These are phyloP conservation scores for Acanthococcus lagerstroemiae DNA, from an alignment of 2,888 invertebrate genomes.

Conservation along the genomic window DNA sequence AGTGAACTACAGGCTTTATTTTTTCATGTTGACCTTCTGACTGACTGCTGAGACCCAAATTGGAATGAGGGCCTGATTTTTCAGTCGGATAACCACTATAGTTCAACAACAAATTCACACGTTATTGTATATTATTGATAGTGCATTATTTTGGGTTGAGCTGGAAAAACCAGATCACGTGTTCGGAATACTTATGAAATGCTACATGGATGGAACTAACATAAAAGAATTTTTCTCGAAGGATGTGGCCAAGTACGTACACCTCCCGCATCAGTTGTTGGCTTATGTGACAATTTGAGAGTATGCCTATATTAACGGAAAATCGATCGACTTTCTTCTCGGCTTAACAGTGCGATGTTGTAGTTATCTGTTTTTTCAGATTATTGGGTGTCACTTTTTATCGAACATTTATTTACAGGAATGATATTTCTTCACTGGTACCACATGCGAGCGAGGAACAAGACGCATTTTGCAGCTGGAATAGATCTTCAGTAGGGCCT, in stretches of 20 bases:
- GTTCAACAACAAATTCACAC: too few relatives aligned
- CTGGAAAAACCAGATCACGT: slow-evolving; percentile 46
- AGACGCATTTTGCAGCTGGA: slow-evolving; percentile 28
- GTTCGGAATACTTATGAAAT: slow-evolving; percentile 53
- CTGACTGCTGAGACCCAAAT: too few relatives aligned
- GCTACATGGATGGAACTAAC: slow-evolving; percentile 49
- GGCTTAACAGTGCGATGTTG: too few relatives aligned
- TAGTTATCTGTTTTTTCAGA: too few relatives aligned
- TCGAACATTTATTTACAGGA: slow-evolving; percentile 7
- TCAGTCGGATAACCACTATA: too few relatives aligned
- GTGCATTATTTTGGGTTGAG: slow-evolving; percentile 69
- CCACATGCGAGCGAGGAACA: slow-evolving; percentile 8
- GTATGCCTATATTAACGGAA: not conserved
- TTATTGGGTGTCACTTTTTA: too few relatives aligned
- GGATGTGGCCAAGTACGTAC: slow-evolving; percentile 12
- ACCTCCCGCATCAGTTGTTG: not conserved
- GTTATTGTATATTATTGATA: slow-evolving; percentile 12
- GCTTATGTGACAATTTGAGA: not conserved
- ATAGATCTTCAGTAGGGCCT: slow-evolving; percentile 19
- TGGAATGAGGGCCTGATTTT: too few relatives aligned
- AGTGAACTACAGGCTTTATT: too few relatives aligned
- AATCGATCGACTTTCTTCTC: too few relatives aligned
- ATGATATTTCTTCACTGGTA: slow-evolving; percentile 11
- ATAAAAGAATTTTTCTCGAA: slow-evolving; percentile 49
- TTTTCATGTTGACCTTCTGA: too few relatives aligned